Evolutionary conservation across 2,888 invertebrate species (phyloP), one percentile per base, ranked within the genome.

Genomic region (Cerastis leucographa): DNA sequence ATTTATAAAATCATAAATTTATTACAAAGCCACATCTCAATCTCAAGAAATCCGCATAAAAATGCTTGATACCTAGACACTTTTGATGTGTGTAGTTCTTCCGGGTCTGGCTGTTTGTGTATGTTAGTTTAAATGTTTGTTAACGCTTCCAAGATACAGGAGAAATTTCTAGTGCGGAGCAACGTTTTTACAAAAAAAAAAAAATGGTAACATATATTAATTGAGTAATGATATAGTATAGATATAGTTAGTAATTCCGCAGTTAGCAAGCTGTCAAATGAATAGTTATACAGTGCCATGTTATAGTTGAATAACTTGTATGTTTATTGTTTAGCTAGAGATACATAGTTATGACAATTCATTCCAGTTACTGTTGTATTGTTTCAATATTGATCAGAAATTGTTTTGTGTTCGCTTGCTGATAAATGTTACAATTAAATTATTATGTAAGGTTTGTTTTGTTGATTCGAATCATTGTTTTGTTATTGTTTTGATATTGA

Each of bases 201-300:
- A n/a, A n/a, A n/a, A n/a, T n/a, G n/a, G n/a, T n/a, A n/a, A n/a
- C n/a, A n/a, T n/a, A n/a, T n/a, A n/a, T n/a, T n/a, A n/a, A n/a
- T n/a, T n/a, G n/a, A n/a, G n/a, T n/a, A n/a, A n/a, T n/a, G n/a
- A n/a, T n/a, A n/a, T n/a, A n/a, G n/a, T n/a, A n/a, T n/a, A n/a
- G n/a, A 35, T 54, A n/a, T 54, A n/a, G 4, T n/a, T 22, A 40
- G 64, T n/a, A 19, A 62, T 42, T n/a, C 35, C 61, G 19, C 51
- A 35, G 69, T 51, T 61, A 66, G 44, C 35, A n/a, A 19, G 2
- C 12, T 66, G 14, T 84, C 75, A 84, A 84, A 68, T 64, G 71
- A 74, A 80, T 80, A 83, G 81, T 84, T 80, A 46, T 35, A n/a
- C 73, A 81, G 59, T 12, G 29, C 62, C 46, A 42, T 44, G 46